Evolutionary conservation across 2,888 invertebrate genomes (phyloP).

Genomic region (Drosophila paranaensis): DNA sequence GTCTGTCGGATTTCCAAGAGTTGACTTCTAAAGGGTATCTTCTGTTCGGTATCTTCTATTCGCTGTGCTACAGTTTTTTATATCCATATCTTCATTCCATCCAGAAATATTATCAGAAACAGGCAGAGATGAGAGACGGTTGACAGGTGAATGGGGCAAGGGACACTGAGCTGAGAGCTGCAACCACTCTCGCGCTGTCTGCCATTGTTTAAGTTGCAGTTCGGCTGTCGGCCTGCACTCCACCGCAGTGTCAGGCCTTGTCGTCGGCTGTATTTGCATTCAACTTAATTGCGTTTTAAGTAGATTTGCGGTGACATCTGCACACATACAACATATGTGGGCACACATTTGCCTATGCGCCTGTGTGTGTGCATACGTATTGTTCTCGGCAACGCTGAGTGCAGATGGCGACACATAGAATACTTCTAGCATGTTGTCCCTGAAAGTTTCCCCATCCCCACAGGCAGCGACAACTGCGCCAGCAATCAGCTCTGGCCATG

Average conservation of each 20-base stretch:
- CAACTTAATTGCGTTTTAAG: conserved; percentile 81
- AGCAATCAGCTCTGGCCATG: conserved; percentile 7
- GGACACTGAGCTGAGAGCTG: conserved; percentile 2
- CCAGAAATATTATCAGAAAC: conserved; percentile 42
- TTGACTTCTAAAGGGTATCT: conserved; percentile 20
- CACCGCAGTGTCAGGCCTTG: conserved; percentile 38
- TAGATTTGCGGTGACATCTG: conserved; percentile 74
- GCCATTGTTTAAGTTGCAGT: conserved; percentile 64
- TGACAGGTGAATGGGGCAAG: not conserved
- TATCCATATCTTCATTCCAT: conserved; percentile 10
- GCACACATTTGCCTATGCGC: not conserved
- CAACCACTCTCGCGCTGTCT: conserved; percentile 36
- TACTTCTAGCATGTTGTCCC: not conserved
- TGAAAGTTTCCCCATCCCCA: conserved; percentile 15
- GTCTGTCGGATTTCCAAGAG: not conserved
- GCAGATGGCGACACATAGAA: conserved; percentile 11
- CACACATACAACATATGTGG: conserved; percentile 16
- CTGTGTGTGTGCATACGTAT: conserved; percentile 9
- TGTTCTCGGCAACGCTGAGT: conserved; percentile 1
- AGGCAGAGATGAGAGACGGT: not conserved
- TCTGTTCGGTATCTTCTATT: not conserved
- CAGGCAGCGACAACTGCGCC: conserved; percentile 13
- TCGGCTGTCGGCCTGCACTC: conserved; percentile 45
- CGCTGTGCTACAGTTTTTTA: conserved; percentile 7
- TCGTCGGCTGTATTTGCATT: conserved; percentile 70